These are phyloP conservation scores for Lordiphosa collinella DNA, from an alignment of 1,140 invertebrate genomes.

Conservation along the genomic window DNA sequence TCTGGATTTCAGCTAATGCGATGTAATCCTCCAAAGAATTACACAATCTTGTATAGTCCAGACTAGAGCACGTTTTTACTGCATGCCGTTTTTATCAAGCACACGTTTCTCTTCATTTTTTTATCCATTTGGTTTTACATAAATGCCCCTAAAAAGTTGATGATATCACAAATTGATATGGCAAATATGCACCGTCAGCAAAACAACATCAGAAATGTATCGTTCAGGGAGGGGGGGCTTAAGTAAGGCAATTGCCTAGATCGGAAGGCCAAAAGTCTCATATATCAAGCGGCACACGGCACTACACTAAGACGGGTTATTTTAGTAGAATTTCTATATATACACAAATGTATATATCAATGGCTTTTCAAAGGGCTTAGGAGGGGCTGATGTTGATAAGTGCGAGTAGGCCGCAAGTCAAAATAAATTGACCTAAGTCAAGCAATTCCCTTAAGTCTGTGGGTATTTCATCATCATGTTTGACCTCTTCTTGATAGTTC, in stretches of 20 bases:
- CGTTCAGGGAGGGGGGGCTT: background rate
- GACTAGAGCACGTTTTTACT: conserved; percentile 14
- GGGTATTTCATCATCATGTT: too few relatives aligned
- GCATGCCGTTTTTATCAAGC: conserved; percentile 15
- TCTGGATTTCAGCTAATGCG: too few relatives aligned
- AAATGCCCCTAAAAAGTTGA: background rate
- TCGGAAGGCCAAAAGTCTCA: too few relatives aligned
- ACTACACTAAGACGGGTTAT: too few relatives aligned
- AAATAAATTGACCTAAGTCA: conserved; percentile 28
- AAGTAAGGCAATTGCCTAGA: too few relatives aligned
- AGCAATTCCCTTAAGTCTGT: background rate
- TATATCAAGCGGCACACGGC: too few relatives aligned
- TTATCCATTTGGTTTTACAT: conserved; percentile 9
- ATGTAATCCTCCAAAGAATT: too few relatives aligned
- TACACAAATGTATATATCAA: too few relatives aligned
- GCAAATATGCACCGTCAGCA: conserved; percentile 29
- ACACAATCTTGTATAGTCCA: too few relatives aligned
- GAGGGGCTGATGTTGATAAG: conserved; percentile 13
- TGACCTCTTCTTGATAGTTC: too few relatives aligned
- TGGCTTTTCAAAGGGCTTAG: conserved; percentile 1
- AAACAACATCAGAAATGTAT: conserved; percentile 19
- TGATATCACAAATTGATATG: conserved; percentile 24
- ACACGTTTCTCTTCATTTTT: conserved; percentile 52
- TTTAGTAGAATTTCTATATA: too few relatives aligned
- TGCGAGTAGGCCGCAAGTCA: conserved; percentile 7